A percentile compares a stretch with the other conserved stretches of the same genome.
These are phyloP conservation scores for Spatulosminthurus flaviceps DNA, from an alignment of 2,888 invertebrate genomes.

Conservation along the genomic window DNA sequence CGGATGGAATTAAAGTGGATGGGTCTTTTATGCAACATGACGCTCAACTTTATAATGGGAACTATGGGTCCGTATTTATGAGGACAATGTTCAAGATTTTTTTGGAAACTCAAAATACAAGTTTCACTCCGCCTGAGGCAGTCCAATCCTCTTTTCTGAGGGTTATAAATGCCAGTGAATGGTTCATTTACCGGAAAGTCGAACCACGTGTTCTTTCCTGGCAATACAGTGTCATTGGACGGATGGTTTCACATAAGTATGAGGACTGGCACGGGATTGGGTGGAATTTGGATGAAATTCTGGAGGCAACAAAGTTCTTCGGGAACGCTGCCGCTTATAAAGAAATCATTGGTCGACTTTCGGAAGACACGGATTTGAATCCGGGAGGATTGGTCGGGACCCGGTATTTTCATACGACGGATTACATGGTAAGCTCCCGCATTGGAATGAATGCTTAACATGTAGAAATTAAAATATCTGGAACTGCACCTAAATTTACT, in stretches of 20 bases:
- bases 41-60: slow-evolving; percentile 41
- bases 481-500: no score
- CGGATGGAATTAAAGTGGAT: slow-evolving; percentile 47
- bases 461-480: no score
- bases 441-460: no score
- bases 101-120: slow-evolving; percentile 35
- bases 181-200: slow-evolving; percentile 45
- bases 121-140: slow-evolving; percentile 14
- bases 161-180: slow-evolving; percentile 43
- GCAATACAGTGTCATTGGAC: slow-evolving; percentile 40
- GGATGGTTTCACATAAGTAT: slow-evolving; percentile 43
- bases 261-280: slow-evolving; percentile 41
- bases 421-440: neutral
- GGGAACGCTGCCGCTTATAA: slow-evolving; percentile 12
- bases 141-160: slow-evolving; percentile 29
- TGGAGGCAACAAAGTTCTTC: slow-evolving; percentile 28
- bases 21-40: slow-evolving; percentile 48
- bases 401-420: slow-evolving; percentile 25
- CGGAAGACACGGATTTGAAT: neutral
- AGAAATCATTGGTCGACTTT: slow-evolving; percentile 25
- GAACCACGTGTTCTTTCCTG: slow-evolving; percentile 23
- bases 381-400: slow-evolving; percentile 41
- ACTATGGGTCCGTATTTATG: slow-evolving; percentile 46
- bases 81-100: slow-evolving; percentile 34
- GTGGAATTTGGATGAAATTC: neutral